phyloP scores from a whole-genome alignment of 2,888 invertebrate species.

The Eupithecia vulgata region DNA sequence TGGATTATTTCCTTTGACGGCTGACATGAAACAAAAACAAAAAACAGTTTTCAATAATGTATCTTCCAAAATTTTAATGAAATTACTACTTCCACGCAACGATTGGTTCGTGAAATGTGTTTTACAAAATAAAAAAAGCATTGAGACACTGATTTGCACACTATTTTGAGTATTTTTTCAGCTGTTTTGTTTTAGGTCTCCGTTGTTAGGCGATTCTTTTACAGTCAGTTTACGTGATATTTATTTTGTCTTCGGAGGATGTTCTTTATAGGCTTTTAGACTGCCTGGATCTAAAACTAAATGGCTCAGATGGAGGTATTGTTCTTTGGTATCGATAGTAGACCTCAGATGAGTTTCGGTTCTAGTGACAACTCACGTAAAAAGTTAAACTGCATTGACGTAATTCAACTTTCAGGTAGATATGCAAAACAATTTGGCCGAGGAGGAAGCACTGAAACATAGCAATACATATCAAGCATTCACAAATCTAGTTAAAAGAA shows the following conservation, averaged over 20 bases:
- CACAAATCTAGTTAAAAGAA: constrained; percentile 59
- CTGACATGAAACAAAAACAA: constrained; percentile 76
- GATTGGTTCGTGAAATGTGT: constrained; percentile 54
- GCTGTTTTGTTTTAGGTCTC: constrained; percentile 62
- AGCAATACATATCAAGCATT: constrained; percentile 56
- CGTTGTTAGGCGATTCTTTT: constrained; percentile 57
- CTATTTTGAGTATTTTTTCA: constrained; percentile 42
- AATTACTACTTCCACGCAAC: constrained; percentile 62
- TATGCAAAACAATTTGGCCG: constrained; percentile 64
- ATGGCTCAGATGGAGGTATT: constrained; percentile 68
- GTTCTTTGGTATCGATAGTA: neutral
- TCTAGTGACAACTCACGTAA: neutral
- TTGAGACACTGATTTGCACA: constrained; percentile 16
- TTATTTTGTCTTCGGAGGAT: constrained; percentile 55
- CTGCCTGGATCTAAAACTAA: constrained; percentile 48
- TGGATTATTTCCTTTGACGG: constrained; percentile 55
- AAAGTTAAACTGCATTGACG: constrained; percentile 8
- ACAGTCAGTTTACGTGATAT: constrained; percentile 41
- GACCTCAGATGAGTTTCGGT: neutral
- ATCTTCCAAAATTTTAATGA: constrained; percentile 77
- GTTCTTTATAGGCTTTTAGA: constrained; percentile 55
- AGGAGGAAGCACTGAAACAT: constrained; percentile 62
- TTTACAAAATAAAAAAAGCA: constrained; percentile 16
- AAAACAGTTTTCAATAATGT: constrained; percentile 77
- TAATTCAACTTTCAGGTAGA: constrained; percentile 56